Percentiles rank a stretch among this genome's conserved stretches.
phyloP scores from a whole-genome alignment of 2,113 vertebrate genomes.

The Pica pica region DNA sequence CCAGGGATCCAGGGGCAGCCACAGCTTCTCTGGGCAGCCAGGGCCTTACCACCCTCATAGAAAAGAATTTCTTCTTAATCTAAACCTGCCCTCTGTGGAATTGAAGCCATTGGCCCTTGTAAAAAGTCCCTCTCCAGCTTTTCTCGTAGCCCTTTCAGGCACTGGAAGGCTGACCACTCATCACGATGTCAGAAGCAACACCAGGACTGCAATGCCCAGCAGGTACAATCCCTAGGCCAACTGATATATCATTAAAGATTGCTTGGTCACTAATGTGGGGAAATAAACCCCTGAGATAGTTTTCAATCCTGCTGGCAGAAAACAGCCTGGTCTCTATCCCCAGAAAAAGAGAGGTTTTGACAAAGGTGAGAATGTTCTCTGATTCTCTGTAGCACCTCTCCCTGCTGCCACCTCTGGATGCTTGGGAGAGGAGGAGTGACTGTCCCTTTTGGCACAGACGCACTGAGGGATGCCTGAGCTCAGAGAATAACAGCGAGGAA shows the following conservation, averaged over 20 bases:
- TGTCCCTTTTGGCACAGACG: not conserved
- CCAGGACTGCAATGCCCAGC: not conserved
- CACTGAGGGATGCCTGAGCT: rapidly evolving
- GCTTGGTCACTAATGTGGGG: not conserved
- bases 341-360: not conserved
- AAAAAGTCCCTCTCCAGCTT: not conserved
- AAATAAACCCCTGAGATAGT: not conserved
- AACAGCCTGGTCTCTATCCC: not conserved
- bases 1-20: not conserved
- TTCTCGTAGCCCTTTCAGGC: not conserved
- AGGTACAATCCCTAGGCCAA: not conserved
- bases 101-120: not conserved
- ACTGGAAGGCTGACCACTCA: not conserved
- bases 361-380: not conserved
- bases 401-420: not conserved
- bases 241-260: not conserved
- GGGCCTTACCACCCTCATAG: not conserved
- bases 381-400: not conserved
- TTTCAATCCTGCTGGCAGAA: not conserved
- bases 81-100: not conserved
- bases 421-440: not conserved
- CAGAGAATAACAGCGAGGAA: not conserved
- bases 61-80: not conserved
- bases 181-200: not conserved
- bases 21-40: not conserved